phyloP scores from a whole-genome alignment of 2,888 invertebrate species.

The Macropis europaea region DNA sequence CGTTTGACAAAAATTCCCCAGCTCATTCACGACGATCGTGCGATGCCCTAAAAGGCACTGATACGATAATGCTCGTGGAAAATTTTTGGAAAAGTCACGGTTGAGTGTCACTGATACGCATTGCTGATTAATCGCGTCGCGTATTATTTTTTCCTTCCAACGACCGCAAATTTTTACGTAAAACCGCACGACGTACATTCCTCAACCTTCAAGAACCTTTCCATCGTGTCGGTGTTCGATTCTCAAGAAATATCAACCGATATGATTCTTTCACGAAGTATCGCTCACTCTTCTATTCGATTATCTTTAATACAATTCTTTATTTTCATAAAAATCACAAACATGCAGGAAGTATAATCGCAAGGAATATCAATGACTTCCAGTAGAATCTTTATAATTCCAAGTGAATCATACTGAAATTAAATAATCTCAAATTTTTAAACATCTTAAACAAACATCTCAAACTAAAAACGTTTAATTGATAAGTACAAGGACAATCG shows the following conservation, averaged over 20 bases:
- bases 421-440: not conserved
- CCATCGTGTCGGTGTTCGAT: not conserved
- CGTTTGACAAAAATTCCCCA: too few species aligned
- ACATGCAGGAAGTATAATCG: too few species aligned
- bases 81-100: constrained; percentile 1
- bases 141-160: constrained; percentile 14
- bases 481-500: too few species aligned
- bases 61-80: not conserved
- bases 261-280: not conserved
- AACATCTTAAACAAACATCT: not conserved
- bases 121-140: constrained; percentile 47
- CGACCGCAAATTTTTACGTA: constrained; percentile 23
- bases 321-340: too few species aligned
- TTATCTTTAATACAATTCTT: too few species aligned
- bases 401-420: too few species aligned
- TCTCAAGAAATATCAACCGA: not conserved
- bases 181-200: not conserved
- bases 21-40: not conserved
- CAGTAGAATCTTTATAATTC: too few species aligned
- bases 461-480: too few species aligned
- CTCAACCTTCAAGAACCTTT: constrained; percentile 8
- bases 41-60: not conserved
- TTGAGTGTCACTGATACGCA: constrained; percentile 49
- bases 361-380: too few species aligned
- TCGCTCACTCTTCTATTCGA: not conserved